Percentiles rank a stretch among this genome's conserved stretches.
Conservation (phyloP, 2,797 vertebrate species). For the Spheniscus humboldti region DNA sequence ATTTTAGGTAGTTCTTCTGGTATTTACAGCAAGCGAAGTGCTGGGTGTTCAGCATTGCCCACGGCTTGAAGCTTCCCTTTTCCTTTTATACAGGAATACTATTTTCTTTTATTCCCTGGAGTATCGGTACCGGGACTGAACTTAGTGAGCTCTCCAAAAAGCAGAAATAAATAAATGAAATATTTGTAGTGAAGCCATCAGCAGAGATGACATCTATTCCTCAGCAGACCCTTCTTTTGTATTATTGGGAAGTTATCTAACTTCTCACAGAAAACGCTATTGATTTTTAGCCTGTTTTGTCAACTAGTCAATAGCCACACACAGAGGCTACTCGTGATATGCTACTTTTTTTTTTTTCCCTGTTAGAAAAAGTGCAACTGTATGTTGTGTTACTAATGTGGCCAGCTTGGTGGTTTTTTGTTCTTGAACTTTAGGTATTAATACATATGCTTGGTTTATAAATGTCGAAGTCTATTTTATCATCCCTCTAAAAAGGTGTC, state of each 20-base stretch:
- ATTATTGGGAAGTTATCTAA: conserved; percentile 66
- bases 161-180: conserved; percentile 57
- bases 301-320: conserved; percentile 71
- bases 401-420: neutral
- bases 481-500: neutral
- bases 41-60: neutral
- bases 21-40: neutral
- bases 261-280: conserved; percentile 72
- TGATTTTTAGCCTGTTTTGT: conserved; percentile 73
- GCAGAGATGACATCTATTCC: conserved; percentile 46
- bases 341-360: neutral
- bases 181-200: conserved; percentile 55
- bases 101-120: conserved; percentile 42
- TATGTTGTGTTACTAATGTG: neutral
- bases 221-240: conserved; percentile 23
- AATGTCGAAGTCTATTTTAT: neutral
- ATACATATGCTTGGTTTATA: neutral
- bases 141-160: conserved; percentile 33
- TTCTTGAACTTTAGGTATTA: neutral
- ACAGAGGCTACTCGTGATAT: neutral
- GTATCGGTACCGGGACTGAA: conserved; percentile 3
- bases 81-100: neutral
- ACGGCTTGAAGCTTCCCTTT: neutral
- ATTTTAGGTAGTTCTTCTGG: neutral
- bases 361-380: neutral